phyloP scores from a whole-genome alignment of 2,888 invertebrate genomes.

The Conistra vaccinii region DNA sequence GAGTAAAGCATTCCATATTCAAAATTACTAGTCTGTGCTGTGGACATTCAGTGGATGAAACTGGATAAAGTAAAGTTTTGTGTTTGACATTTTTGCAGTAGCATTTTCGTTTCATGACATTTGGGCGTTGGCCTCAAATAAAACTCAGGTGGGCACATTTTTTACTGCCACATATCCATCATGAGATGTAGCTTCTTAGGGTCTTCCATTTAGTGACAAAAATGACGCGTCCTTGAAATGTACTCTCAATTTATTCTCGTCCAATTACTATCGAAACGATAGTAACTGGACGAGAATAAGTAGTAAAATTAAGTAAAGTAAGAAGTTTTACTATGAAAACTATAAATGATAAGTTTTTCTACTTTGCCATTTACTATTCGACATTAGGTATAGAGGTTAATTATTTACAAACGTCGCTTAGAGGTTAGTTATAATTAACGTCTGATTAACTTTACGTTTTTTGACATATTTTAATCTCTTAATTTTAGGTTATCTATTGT shows the following conservation, averaged over 20 bases:
- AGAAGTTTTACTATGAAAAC: neutral
- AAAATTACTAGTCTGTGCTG: conserved; percentile 27
- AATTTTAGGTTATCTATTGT: neutral
- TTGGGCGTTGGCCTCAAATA: conserved; percentile 10
- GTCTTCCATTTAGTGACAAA: neutral
- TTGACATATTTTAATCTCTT: neutral
- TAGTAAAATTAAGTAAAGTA: too few species aligned
- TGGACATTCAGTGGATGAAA: conserved; percentile 18
- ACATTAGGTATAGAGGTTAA: neutral
- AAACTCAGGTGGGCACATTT: neutral
- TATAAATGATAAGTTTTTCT: neutral
- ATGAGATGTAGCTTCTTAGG: neutral
- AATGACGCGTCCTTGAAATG: too few species aligned
- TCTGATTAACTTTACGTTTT: neutral
- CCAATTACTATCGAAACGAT: too few species aligned
- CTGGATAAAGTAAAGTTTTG: conserved; percentile 32
- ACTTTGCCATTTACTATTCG: neutral
- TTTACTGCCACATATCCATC: neutral
- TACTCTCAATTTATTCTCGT: too few species aligned
- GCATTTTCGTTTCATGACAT: neutral
- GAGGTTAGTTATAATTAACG: neutral
- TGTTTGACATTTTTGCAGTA: conserved; percentile 16
- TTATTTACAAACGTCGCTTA: neutral
- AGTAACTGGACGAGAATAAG: too few species aligned
- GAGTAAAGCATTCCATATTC: conserved; percentile 48